Evolutionary conservation across 1,140 invertebrate genomes (phyloP).

Genomic region (Plodia interpunctella): DNA sequence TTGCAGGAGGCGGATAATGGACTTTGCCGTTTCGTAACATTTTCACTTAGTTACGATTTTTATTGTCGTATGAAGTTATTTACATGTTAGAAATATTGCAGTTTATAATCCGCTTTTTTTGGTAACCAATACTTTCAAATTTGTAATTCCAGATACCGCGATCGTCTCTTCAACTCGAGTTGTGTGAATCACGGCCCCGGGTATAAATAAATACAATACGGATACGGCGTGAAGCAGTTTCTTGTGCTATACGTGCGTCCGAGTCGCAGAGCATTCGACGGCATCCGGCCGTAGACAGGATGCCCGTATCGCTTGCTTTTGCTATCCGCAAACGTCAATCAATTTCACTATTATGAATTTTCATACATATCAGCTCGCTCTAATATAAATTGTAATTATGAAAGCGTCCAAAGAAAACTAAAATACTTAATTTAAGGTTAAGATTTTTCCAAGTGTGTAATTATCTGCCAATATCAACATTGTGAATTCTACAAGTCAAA

Average conservation of each 20-base stretch:
- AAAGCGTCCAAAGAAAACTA: no score
- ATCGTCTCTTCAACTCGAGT: not conserved
- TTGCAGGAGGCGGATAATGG: slow-evolving; percentile 15
- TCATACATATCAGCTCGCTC: not conserved
- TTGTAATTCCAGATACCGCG: no score
- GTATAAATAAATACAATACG: not conserved
- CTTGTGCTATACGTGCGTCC: not conserved
- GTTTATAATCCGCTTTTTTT: no score
- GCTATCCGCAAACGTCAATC: not conserved
- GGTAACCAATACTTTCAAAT: no score
- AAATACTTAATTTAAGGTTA: no score
- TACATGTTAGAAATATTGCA: no score
- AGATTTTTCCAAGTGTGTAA: no score
- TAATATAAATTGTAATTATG: no score
- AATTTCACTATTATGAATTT: not conserved
- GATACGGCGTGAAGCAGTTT: not conserved
- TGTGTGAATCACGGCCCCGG: not conserved
- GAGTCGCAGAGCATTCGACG: slow-evolving; percentile 13
- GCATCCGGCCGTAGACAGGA: slow-evolving; percentile 25
- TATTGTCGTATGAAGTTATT: no score
- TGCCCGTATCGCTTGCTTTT: slow-evolving; percentile 13
- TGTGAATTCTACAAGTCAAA: no score
- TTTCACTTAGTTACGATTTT: no score
- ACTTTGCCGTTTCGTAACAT: no score
- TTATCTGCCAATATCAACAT: not conserved